Evolutionary conservation across 2,888 invertebrate species (phyloP).

Genomic region (Scaptomyza flava): DNA sequence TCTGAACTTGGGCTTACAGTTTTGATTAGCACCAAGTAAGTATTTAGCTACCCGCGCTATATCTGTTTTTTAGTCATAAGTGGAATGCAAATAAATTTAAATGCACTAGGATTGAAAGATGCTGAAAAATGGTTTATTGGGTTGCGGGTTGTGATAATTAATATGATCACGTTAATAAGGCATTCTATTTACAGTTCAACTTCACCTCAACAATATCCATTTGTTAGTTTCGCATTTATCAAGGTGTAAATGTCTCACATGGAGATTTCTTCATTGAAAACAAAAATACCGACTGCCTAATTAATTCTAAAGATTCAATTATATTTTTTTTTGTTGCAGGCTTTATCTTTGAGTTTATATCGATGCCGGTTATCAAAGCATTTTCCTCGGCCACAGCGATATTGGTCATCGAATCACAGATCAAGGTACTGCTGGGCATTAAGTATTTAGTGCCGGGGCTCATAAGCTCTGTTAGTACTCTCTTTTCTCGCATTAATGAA

Average conservation of each 20-base stretch:
- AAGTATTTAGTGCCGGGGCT: conserved; percentile 89
- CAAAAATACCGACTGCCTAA: too few species aligned
- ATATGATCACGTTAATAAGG: too few species aligned
- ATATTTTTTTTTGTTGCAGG: conserved; percentile 87
- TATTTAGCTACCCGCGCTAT: conserved; percentile 4
- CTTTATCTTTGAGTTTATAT: conserved; percentile 93
- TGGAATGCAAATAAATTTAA: conserved; percentile 14
- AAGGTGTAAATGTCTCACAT: too few species aligned
- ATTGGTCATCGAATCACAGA: conserved; percentile 91
- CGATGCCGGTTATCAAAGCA: conserved; percentile 93
- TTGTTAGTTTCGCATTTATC: too few species aligned
- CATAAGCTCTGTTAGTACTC: conserved; percentile 86
- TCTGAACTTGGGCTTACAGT: conserved; percentile 35
- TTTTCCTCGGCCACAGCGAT: conserved; percentile 94
- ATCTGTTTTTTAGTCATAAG: conserved; percentile 25
- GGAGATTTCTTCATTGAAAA: too few species aligned
- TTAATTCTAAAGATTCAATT: too few species aligned
- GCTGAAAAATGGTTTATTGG: conserved; percentile 10
- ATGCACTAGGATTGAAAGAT: neutral
- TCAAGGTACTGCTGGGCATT: conserved; percentile 91
- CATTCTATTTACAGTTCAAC: too few species aligned
- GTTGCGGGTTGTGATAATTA: too few species aligned
- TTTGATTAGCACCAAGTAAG: conserved; percentile 21
- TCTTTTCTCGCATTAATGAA: conserved; percentile 85
- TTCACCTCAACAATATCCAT: too few species aligned